phyloP scores from a whole-genome alignment of 1,140 invertebrate genomes.

The Drosophila nikananu region DNA sequence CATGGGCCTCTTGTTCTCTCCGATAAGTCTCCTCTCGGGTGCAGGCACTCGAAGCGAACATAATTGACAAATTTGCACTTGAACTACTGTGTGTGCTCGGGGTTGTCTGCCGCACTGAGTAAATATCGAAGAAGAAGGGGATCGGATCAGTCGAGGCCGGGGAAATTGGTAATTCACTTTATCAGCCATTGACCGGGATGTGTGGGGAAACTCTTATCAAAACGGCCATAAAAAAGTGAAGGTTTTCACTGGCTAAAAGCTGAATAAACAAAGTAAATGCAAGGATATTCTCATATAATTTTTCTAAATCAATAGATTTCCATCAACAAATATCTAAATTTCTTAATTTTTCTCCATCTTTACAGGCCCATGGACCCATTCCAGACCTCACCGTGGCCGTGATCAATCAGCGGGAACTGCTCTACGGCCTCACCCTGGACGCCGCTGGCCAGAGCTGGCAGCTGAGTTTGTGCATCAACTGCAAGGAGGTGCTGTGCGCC shows the following conservation, averaged over 20 bases:
- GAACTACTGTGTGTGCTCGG: constrained; percentile 70
- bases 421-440: constrained; percentile 64
- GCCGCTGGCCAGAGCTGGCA: constrained; percentile 60
- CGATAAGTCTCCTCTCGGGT: constrained; percentile 56
- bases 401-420: constrained; percentile 58
- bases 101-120: constrained; percentile 17
- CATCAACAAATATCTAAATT: background rate
- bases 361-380: constrained; percentile 75
- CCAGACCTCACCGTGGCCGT: constrained; percentile 62
- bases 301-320: background rate
- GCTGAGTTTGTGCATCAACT: constrained; percentile 72
- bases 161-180: constrained; percentile 29
- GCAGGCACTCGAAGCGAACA: constrained; percentile 65
- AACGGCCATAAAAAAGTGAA: constrained; percentile 1
- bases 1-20: constrained; percentile 22
- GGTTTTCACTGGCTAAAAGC: background rate
- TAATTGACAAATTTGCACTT: constrained; percentile 82
- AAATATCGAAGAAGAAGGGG: constrained; percentile 25
- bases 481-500: constrained; percentile 69
- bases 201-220: constrained; percentile 23
- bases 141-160: constrained; percentile 10
- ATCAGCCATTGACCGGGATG: constrained; percentile 49
- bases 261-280: background rate
- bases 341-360: background rate
- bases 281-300: background rate